Conservation (phyloP, 2,888 invertebrate species). For the Erebia palarica region DNA sequence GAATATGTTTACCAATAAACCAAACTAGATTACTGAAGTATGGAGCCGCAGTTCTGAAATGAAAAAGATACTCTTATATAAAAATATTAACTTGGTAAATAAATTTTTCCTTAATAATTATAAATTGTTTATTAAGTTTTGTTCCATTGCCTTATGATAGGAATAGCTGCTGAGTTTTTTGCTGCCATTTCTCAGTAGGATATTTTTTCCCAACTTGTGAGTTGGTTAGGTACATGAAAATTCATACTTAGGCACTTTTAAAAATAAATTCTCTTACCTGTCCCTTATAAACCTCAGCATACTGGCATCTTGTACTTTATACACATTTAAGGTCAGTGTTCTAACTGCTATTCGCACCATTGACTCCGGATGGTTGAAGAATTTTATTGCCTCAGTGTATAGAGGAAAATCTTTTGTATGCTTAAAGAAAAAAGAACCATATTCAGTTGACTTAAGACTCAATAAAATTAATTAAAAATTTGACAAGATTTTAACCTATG, state of each 20-base stretch:
- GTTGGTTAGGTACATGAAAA: too few relatives aligned
- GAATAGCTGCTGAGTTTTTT: too few relatives aligned
- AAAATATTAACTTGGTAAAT: neutral
- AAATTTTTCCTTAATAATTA: too few relatives aligned
- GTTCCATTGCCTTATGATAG: too few relatives aligned
- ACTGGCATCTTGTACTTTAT: conserved; percentile 95
- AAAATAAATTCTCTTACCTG: conserved; percentile 69
- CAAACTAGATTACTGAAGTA: conserved; percentile 99
- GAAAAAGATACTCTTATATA: neutral
- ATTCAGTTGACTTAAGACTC: neutral
- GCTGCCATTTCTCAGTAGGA: too few relatives aligned
- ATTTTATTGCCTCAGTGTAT: conserved; percentile 99
- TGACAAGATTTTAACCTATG: too few relatives aligned
- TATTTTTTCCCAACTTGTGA: too few relatives aligned
- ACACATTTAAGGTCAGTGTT: conserved; percentile 98
- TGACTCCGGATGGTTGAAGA: conserved; percentile 99
- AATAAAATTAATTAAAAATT: neutral
- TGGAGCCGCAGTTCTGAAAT: conserved; percentile 93
- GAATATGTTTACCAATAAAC: conserved; percentile 98
- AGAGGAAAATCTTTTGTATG: conserved; percentile 99
- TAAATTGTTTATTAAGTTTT: too few relatives aligned
- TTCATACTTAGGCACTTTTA: too few relatives aligned
- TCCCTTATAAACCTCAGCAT: conserved; percentile 98
- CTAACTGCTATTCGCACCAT: conserved; percentile 99
- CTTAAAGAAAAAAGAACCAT: conserved; percentile 67